Conservation (phyloP, 2,888 invertebrate genomes). For the Habrosyne pyritoides region DNA sequence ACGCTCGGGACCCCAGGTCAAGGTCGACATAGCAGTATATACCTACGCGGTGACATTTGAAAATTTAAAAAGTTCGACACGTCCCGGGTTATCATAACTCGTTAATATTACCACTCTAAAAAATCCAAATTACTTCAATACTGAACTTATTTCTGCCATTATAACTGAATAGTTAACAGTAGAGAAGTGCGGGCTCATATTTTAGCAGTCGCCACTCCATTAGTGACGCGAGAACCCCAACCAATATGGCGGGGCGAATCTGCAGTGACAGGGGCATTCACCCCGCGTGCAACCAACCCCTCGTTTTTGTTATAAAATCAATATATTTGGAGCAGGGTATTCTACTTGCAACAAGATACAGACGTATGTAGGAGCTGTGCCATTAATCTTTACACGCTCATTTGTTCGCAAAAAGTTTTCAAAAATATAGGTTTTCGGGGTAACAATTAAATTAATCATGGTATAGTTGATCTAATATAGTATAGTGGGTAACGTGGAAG, state of each 20-base stretch:
- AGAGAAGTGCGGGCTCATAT: slow-evolving; percentile 73
- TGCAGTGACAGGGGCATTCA: slow-evolving; percentile 81
- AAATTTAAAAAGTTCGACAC: too few relatives aligned
- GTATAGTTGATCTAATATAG: neutral
- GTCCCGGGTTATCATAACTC: too few relatives aligned
- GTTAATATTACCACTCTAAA: too few relatives aligned
- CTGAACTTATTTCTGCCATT: too few relatives aligned
- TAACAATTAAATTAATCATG: neutral
- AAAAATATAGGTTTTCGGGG: too few relatives aligned
- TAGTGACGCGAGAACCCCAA: slow-evolving; percentile 76
- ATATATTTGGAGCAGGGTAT: slow-evolving; percentile 74
- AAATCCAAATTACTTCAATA: too few relatives aligned
- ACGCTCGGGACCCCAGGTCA: too few relatives aligned
- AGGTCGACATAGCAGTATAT: too few relatives aligned
- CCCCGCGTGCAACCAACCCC: slow-evolving; percentile 78
- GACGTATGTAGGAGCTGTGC: slow-evolving; percentile 30
- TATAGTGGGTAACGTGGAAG: neutral
- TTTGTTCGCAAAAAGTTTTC: too few relatives aligned
- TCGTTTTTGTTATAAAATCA: slow-evolving; percentile 83
- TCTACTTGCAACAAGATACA: slow-evolving; percentile 55
- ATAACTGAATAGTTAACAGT: too few relatives aligned
- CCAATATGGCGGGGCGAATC: slow-evolving; percentile 76
- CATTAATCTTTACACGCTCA: slow-evolving; percentile 29
- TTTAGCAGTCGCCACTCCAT: slow-evolving; percentile 77
- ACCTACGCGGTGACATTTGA: too few relatives aligned